A percentile compares a stretch with the other conserved stretches of the same genome.
These are phyloP conservation scores for Nomada hirtipes DNA, from an alignment of 2,888 invertebrate species.

Conservation along the genomic window DNA sequence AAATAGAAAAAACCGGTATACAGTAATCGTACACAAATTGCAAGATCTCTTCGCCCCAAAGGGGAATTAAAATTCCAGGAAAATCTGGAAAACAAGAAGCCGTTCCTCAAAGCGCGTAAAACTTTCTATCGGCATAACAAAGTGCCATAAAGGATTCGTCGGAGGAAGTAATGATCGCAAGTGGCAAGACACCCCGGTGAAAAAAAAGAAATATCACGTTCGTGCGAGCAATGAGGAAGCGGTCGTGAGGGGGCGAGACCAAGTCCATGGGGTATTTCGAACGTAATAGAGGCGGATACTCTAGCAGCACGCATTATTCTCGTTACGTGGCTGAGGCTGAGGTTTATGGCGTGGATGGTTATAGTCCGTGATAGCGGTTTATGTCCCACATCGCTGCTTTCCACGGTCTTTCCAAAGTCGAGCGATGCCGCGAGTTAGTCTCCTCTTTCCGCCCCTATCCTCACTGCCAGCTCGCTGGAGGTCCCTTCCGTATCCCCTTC, in stretches of 20 bases:
- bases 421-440: constrained; percentile 66
- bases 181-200: not conserved
- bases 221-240: constrained; percentile 43
- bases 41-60: no score
- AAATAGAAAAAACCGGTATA: no score
- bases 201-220: constrained; percentile 47
- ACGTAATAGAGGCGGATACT: constrained; percentile 77
- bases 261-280: constrained; percentile 76
- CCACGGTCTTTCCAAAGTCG: constrained; percentile 62
- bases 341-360: constrained; percentile 77
- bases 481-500: not conserved
- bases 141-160: not conserved
- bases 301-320: constrained; percentile 77
- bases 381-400: constrained; percentile 71
- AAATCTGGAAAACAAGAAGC: not conserved
- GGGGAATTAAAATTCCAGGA: not conserved
- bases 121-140: not conserved
- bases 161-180: constrained; percentile 33
- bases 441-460: not conserved
- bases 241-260: constrained; percentile 24
- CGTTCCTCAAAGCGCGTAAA: not conserved
- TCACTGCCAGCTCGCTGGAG: not conserved
- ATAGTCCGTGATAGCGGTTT: constrained; percentile 78
- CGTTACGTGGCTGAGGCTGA: constrained; percentile 73
- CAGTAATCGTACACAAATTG: no score